A percentile compares a stretch with the other conserved stretches of the same genome.
Evolutionary conservation across 2,113 vertebrate genomes (phyloP).

Genomic region (Xerus inauris): DNA sequence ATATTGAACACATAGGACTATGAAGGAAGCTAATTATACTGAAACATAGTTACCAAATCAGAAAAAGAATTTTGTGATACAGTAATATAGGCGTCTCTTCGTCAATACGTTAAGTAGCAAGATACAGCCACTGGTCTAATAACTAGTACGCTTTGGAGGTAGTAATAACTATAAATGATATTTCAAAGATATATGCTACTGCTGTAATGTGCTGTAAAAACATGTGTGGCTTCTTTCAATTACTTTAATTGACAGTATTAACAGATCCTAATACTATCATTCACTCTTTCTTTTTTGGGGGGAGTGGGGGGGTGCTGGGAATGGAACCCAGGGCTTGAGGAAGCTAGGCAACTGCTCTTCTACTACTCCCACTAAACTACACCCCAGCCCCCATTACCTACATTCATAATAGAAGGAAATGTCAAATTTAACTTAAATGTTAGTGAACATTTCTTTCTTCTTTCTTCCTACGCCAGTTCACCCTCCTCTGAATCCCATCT

Average conservation of each 20-base stretch:
- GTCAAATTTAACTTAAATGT: too few relatives aligned
- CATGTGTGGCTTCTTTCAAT: neutral
- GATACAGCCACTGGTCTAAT: neutral
- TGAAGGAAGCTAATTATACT: neutral
- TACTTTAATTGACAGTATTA: too few relatives aligned
- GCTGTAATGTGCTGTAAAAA: neutral
- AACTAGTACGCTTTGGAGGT: neutral
- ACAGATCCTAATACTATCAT: too few relatives aligned
- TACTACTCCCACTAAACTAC: too few relatives aligned
- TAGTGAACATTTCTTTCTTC: neutral
- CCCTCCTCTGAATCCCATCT: neutral
- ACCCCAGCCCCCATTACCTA: too few relatives aligned
- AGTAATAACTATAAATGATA: neutral
- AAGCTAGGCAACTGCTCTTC: too few relatives aligned
- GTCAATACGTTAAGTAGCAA: neutral
- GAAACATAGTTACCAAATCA: too few relatives aligned
- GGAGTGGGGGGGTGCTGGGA: too few relatives aligned
- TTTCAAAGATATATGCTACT: too few relatives aligned
- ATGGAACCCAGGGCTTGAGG: too few relatives aligned
- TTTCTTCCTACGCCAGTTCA: neutral
- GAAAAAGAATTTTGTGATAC: neutral
- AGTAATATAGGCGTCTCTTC: neutral
- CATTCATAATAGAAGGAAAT: too few relatives aligned
- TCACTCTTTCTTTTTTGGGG: too few relatives aligned
- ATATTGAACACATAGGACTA: neutral